Conservation (phyloP, 2,888 invertebrate genomes). For the Diarsia mendica region DNA sequence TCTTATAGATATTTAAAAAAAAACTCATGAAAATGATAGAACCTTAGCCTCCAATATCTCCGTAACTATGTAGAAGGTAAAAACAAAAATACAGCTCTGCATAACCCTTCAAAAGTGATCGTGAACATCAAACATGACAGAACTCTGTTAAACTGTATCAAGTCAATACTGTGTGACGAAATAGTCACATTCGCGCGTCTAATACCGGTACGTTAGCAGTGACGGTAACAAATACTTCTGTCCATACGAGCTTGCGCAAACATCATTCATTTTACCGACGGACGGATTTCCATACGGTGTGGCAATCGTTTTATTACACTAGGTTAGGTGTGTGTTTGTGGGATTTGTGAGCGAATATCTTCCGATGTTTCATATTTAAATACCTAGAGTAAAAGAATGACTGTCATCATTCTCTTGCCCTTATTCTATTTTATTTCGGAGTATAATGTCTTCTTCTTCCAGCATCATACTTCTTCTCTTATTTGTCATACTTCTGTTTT, state of each 20-base stretch:
- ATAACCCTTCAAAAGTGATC: not conserved
- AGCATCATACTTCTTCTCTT: too few species aligned
- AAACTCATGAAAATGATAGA: too few species aligned
- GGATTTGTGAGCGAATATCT: not conserved
- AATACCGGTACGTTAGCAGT: slow-evolving; percentile 28
- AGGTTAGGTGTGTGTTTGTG: slow-evolving; percentile 15
- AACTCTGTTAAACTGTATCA: slow-evolving; percentile 27
- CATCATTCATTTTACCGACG: slow-evolving; percentile 42
- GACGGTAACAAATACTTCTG: slow-evolving; percentile 51
- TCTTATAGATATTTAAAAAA: too few species aligned
- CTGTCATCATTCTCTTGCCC: too few species aligned
- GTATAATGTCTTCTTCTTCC: too few species aligned
- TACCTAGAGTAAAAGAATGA: not conserved
- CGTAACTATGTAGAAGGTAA: too few species aligned
- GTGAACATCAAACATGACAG: slow-evolving; percentile 6
- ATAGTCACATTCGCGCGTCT: slow-evolving; percentile 39
- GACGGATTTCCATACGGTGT: slow-evolving; percentile 57
- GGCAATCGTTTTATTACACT: slow-evolving; percentile 52
- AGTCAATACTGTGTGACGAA: slow-evolving; percentile 47
- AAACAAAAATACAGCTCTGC: not conserved
- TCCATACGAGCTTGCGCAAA: slow-evolving; percentile 51
- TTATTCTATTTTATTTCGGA: too few species aligned
- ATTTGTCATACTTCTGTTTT: too few species aligned
- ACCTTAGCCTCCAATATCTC: too few species aligned
- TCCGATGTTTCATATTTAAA: not conserved